Base-by-base conservation (phyloP, 2,888 invertebrate genomes). In the Coenonympha glycerion region DNA sequence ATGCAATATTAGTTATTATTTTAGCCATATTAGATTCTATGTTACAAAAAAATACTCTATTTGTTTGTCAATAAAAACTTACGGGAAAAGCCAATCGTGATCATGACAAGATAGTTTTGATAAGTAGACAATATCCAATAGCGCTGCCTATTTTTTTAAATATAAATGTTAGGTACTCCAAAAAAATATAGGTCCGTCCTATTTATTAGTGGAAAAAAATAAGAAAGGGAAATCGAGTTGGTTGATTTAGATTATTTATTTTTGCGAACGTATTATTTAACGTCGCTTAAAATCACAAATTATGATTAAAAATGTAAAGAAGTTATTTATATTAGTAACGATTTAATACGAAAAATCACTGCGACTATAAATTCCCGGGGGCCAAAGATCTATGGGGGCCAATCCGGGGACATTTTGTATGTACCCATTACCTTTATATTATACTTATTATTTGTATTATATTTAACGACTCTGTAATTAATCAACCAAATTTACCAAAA, bases 131-230 rank as follows among this genome's bases (percentile, higher is more conserved):
- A 46, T 44, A 47, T 41, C 45, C 19, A 15, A 11, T 28, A 46
- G 15, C 41, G 52, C 13, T 49, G 48, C 48, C 52, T 52, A 42
- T 49, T 49, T 41, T 15, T 26, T n/a, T n/a, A n/a, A n/a, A 26
- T 55, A 42, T 22, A 24, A 33, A 48, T 6, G 31, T 49, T 18
- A 24, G 33, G 48, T 6, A 31, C 52, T 42, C 24, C 55, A 55
- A 49, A 21, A 49, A 41, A 33, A 15, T 5, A 41, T 55, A 39
- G 49, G 55, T 52, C 49, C 52, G 49, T 55, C 55, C 52, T 26
- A 13, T 40, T 47, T 42, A 5, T 16, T 22, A 30, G 4, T 13
- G 3, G n/a, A 9, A 6, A 42, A 19, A 13, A 37, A 22, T 1
- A 42, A 21, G n/a, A n/a, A n/a, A n/a, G n/a, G n/a, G n/a, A n/a